These are phyloP conservation scores for Pseudomyrmex cubaensis DNA, from an alignment of 1,140 invertebrate genomes.

Conservation along the genomic window DNA sequence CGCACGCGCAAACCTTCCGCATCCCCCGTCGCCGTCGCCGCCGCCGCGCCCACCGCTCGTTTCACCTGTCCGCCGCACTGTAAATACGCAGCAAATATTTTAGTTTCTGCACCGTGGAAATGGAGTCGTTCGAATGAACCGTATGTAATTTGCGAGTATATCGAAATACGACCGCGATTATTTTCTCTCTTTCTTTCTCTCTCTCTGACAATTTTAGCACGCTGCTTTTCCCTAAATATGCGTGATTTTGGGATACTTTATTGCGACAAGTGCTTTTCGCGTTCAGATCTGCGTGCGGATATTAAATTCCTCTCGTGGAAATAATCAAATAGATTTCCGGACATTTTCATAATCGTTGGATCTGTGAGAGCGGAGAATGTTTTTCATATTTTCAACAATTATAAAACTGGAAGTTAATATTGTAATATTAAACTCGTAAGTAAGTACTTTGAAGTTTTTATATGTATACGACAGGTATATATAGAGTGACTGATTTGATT, in stretches of 20 bases:
- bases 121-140: constrained; percentile 56
- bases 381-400: no score
- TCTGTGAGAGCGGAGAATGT: neutral
- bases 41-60: constrained; percentile 8
- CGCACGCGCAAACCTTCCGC: constrained; percentile 49
- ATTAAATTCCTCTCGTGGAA: neutral
- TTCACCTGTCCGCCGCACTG: constrained; percentile 57
- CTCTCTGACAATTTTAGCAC: constrained; percentile 54
- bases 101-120: constrained; percentile 43
- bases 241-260: constrained; percentile 34
- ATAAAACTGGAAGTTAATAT: no score
- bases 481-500: neutral
- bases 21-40: neutral
- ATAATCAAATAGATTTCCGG: neutral
- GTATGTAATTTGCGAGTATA: constrained; percentile 55
- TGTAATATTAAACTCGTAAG: no score
- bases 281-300: neutral
- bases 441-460: no score
- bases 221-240: constrained; percentile 46
- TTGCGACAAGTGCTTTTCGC: constrained; percentile 9
- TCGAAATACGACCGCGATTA: constrained; percentile 54
- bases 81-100: constrained; percentile 51
- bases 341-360: neutral
- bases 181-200: neutral
- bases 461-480: no score